These are phyloP conservation scores for Hypocryptadius cinnamomeus DNA, from an alignment of 2,113 vertebrate genomes.

Conservation along the genomic window DNA sequence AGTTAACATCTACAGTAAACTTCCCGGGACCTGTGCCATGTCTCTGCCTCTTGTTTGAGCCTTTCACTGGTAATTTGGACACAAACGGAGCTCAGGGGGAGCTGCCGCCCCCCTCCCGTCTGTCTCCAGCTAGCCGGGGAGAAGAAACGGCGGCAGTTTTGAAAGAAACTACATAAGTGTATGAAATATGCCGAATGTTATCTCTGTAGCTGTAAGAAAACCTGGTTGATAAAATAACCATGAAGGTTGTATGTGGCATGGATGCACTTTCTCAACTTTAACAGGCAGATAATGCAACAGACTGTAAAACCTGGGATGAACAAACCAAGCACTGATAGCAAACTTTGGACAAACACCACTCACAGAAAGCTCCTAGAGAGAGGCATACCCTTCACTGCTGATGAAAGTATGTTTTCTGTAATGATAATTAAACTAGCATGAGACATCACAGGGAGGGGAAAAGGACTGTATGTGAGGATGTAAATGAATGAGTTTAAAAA, in stretches of 20 bases:
- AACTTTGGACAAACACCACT: neutral
- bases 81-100: too few relatives aligned
- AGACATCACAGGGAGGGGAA: neutral
- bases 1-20: too few relatives aligned
- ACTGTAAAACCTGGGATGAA: neutral
- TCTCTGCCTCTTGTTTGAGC: too few relatives aligned
- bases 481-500: neutral
- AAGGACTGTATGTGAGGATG: neutral
- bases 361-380: neutral
- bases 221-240: neutral
- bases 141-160: too few relatives aligned
- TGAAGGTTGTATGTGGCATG: neutral
- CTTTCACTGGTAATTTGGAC: too few relatives aligned
- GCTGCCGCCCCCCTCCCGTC: too few relatives aligned
- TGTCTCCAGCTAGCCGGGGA: too few relatives aligned
- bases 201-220: neutral
- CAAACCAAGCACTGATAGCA: neutral
- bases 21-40: too few relatives aligned
- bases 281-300: neutral
- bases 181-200: neutral
- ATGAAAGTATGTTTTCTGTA: neutral
- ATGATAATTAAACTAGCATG: neutral
- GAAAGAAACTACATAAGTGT: neutral
- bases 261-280: neutral
- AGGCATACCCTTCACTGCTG: neutral